Percentiles rank a stretch among this genome's conserved stretches.
These are phyloP conservation scores for Nasua narica DNA, from an alignment of 2,797 vertebrate species.

Conservation along the genomic window DNA sequence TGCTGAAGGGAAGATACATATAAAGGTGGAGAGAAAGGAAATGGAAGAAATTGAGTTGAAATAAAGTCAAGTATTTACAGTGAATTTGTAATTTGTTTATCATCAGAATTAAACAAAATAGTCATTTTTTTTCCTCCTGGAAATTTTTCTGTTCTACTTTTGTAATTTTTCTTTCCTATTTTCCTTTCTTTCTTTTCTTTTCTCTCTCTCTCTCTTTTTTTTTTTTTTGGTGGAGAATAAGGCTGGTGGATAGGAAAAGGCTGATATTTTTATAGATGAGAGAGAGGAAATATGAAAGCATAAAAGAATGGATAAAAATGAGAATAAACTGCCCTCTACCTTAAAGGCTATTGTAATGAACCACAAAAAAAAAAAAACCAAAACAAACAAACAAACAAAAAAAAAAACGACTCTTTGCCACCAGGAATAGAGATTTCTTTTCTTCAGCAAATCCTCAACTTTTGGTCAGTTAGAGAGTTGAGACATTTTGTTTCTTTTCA, in stretches of 20 bases:
- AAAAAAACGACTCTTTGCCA: not conserved
- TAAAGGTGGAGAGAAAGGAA: not conserved
- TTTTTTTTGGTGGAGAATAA: not conserved
- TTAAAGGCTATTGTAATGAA: not conserved
- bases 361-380: not conserved
- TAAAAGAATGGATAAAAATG: not conserved
- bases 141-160: not conserved
- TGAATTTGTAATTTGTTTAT: slow-evolving; percentile 24
- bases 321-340: not conserved
- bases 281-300: not conserved
- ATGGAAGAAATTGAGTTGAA: slow-evolving; percentile 4
- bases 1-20: slow-evolving; percentile 12
- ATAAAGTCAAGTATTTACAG: slow-evolving; percentile 31
- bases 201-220: not conserved
- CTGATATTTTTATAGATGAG: not conserved
- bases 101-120: slow-evolving; percentile 39
- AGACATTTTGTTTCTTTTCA: not conserved
- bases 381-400: no score
- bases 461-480: slow-evolving; percentile 26
- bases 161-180: not conserved
- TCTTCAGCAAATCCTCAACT: slow-evolving; percentile 22
- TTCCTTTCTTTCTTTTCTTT: not conserved
- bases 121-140: slow-evolving; percentile 17
- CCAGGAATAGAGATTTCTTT: not conserved
- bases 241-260: not conserved